Base-by-base conservation (phyloP, 2,113 vertebrate genomes). In the Ceratotherium simum region DNA sequence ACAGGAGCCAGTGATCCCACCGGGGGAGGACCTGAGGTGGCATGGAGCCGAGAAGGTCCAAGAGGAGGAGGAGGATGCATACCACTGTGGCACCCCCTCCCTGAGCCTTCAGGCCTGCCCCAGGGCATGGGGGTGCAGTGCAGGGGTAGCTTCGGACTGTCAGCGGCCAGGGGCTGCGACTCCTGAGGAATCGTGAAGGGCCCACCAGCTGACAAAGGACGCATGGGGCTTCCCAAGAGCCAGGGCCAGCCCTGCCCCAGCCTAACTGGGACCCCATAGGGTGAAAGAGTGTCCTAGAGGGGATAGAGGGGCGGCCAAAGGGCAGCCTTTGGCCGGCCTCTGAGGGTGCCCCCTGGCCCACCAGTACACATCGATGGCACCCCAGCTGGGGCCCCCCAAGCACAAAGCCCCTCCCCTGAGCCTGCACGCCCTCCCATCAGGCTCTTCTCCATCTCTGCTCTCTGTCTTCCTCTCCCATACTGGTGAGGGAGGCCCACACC, bases 401-500 rank as follows among this genome's bases (percentile, higher is more conserved):
- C n/a, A 25, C 23, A 6, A 3, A 14, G 83, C 31, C 46, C 79
- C 70, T 51, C 73, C 90, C 79, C 29, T 1, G 39, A 83, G 91
- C 88, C 51, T 36, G 58, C 18, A n/a, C 18, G 62, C 65, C 72
- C 36, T 60, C 84, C 92, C 75, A 21, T 81, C 29, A 48, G 65
- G 29, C 65, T 78, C 39, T 69, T 46, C 80, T 54, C 51, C 78
- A 16, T 31, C 31, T 36, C 78, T 85, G 87, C 67, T 56, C 80
- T 92, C 91, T 73, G 79, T 83, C 90, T 96, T 92, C 96, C 96
- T 96, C 93, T 96, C 92, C 88, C 93, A 54, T 85, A 25, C 72
- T 18, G 56, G 98, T 96, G 97, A 90, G 94, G 83, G 91, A 95
- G 95, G 97, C 98, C 97, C 97, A 97, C 97, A 90, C 96, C 98